Evolutionary conservation across 2,888 invertebrate genomes (phyloP).

Genomic region (Neoaliturus tenellus): DNA sequence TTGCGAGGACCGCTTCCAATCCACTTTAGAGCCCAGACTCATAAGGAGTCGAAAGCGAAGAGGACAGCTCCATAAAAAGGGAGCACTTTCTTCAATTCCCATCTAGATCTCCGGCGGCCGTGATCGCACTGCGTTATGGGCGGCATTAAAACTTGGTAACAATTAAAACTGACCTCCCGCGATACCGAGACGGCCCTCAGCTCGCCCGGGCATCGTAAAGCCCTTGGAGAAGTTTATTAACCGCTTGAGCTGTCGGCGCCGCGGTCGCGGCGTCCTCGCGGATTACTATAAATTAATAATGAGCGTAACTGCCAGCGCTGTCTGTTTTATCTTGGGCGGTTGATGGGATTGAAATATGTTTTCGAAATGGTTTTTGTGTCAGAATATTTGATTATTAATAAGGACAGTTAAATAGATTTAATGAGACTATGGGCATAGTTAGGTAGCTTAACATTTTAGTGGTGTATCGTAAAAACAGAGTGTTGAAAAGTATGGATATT

Average conservation of each 20-base stretch:
- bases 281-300: constrained; percentile 40
- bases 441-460: too few relatives aligned
- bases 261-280: not conserved
- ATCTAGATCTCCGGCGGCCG: constrained; percentile 21
- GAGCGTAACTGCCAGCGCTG: constrained; percentile 9
- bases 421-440: too few relatives aligned
- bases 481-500: too few relatives aligned
- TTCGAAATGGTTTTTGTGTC: too few relatives aligned
- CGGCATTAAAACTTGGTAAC: not conserved
- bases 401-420: too few relatives aligned
- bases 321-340: too few relatives aligned
- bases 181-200: not conserved
- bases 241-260: constrained; percentile 10
- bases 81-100: constrained; percentile 36
- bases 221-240: constrained; percentile 20
- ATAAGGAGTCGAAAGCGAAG: not conserved
- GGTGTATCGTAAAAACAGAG: too few relatives aligned
- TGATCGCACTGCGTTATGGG: not conserved
- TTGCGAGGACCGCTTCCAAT: not conserved
- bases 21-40: not conserved
- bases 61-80: not conserved
- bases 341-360: too few relatives aligned
- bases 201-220: not conserved
- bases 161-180: constrained; percentile 3
- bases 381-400: too few relatives aligned